Evolutionary conservation across 2,113 vertebrate species (phyloP), one percentile per base, ranked within the genome.

Genomic region (Epinephelus moara): DNA sequence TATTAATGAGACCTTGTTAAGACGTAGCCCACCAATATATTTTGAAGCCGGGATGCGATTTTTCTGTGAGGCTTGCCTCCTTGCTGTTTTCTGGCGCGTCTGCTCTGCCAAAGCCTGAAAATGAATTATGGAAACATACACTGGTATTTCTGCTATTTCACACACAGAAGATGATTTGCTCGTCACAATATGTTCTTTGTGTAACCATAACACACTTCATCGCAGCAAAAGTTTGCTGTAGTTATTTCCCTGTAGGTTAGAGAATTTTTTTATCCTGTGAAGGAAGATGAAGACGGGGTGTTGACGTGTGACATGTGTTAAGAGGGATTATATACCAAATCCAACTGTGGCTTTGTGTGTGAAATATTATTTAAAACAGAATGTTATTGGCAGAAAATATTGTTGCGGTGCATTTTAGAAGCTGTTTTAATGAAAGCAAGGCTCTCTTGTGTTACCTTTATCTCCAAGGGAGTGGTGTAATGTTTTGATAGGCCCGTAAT

Each of bases 401-500:
- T 50, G 4, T 60, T 70, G 19, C 27, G 17, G 17, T 60, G 25
- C 49, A 55, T 60, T 56, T 66, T 19, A 70, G 59, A 56, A 27
- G 27, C 27, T 17, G 14, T 13, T 42, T 42, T 59, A 57, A 57
- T 30, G 4, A 53, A 17, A 61, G 2, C 27, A 6, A 13, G 18
- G 4, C 5, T 70, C 59, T 61, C 23, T 61, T 7, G 18, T 19
- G 52, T n/a, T 0, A 18, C 33, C 27, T 59, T 47, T 18, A n/a
- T 75, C 50, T 14, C 33, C 2, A 12, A 40, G 66, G 33, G 62
- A 60, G 53, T 74, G 75, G 47, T 78, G 30, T 70, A 27, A 78
- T 86, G 47, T 59, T 88, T 81, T 45, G 59, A 74, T 62, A 60
- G 57, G 23, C 70, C 61, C 72, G 55, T 79, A 78, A 90, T 69